Conservation (phyloP, 1,140 invertebrate genomes). For the Atopsyche davidsoni region DNA sequence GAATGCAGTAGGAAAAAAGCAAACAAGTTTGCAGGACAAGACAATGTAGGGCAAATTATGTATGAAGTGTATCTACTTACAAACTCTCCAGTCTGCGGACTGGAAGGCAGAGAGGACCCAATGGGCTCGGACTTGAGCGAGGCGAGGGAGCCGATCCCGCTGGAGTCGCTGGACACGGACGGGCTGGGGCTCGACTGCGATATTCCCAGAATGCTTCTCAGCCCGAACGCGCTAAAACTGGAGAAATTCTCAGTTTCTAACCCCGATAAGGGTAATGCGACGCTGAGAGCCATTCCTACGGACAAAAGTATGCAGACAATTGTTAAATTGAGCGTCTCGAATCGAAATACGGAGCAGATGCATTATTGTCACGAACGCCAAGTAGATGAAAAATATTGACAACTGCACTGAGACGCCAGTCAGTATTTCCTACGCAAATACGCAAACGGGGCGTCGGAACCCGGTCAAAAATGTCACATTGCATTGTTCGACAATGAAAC, state of each 20-base stretch:
- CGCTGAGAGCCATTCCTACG: slow-evolving; percentile 49
- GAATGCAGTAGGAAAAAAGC: no score
- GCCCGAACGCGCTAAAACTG: slow-evolving; percentile 42
- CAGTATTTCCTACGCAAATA: no score
- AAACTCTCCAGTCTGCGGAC: slow-evolving; percentile 48
- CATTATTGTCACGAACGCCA: slow-evolving; percentile 13
- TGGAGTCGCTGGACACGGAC: slow-evolving; percentile 46
- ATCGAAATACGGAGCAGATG: slow-evolving; percentile 1
- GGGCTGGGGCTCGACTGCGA: slow-evolving; percentile 45
- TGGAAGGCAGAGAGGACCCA: slow-evolving; percentile 44
- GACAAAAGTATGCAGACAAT: slow-evolving; percentile 34
- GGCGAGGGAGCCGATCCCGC: slow-evolving; percentile 46
- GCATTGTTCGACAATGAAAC: no score
- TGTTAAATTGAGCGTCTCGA: not conserved
- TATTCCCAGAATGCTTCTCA: slow-evolving; percentile 46
- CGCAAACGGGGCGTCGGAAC: no score
- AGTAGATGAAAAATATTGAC: slow-evolving; percentile 18
- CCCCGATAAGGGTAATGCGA: slow-evolving; percentile 44
- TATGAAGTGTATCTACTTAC: no score
- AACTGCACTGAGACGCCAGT: slow-evolving; percentile 6
- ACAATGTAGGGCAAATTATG: no score
- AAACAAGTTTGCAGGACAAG: no score
- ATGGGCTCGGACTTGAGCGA: slow-evolving; percentile 48
- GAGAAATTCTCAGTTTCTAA: slow-evolving; percentile 47
- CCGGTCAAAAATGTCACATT: no score